phyloP scores from a whole-genome alignment of 2,113 vertebrate species.

The Crotalus helleri region DNA sequence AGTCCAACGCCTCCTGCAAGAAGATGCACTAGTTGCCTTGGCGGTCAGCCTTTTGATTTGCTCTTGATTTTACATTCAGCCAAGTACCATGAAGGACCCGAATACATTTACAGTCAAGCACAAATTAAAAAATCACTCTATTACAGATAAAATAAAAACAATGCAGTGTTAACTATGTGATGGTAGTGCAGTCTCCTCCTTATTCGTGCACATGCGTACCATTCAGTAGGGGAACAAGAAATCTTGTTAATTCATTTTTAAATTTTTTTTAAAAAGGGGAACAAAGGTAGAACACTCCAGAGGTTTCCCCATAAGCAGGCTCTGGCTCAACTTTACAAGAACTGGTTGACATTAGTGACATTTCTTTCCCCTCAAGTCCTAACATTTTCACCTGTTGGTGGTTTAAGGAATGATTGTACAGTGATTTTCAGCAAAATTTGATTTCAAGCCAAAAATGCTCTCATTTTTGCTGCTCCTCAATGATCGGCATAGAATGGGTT shows the following conservation, averaged over 20 bases:
- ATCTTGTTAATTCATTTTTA: neutral
- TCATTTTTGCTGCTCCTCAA: neutral
- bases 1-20: neutral
- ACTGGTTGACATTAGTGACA: neutral
- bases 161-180: neutral
- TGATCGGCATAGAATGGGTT: neutral
- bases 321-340: neutral
- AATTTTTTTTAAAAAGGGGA: neutral
- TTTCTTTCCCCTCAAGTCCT: neutral
- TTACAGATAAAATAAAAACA: neutral
- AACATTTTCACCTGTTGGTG: neutral
- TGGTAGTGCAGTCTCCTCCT: neutral
- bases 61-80: neutral
- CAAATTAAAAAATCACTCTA: neutral
- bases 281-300: neutral
- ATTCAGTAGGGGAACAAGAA: neutral
- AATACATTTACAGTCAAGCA: neutral
- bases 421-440: neutral
- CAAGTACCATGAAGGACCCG: neutral
- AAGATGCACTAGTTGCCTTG: neutral
- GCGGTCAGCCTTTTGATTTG: neutral
- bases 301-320: no score
- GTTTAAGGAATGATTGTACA: neutral
- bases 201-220: neutral
- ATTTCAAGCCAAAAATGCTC: neutral